These are phyloP conservation scores for Ganaspis brasiliensis DNA, from an alignment of 2,888 invertebrate species.

Conservation along the genomic window DNA sequence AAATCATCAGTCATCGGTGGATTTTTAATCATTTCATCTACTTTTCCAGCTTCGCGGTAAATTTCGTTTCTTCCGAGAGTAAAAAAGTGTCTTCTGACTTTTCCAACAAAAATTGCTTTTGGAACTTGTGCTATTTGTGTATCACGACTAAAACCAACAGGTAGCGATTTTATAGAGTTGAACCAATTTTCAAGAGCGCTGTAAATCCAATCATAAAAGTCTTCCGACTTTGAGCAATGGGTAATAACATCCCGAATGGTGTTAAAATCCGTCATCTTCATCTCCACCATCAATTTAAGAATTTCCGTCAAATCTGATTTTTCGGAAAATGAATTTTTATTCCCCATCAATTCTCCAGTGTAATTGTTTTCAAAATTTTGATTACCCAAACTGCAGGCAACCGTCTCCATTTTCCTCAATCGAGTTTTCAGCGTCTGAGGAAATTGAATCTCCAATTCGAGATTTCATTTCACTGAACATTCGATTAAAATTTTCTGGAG, in stretches of 20 bases:
- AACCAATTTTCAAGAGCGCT: neutral
- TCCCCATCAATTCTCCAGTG: neutral
- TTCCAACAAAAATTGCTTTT: neutral
- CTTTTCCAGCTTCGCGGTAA: neutral
- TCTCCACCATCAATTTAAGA: neutral
- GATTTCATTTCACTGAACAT: neutral
- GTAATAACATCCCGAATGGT: neutral
- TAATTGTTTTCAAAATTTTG: neutral
- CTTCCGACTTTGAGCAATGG: neutral
- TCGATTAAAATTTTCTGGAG: slow-evolving; percentile 30
- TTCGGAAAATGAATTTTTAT: neutral
- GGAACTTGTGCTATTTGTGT: neutral
- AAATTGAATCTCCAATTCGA: slow-evolving; percentile 60
- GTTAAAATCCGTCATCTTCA: no score
- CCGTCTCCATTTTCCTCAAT: neutral
- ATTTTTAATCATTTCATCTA: neutral
- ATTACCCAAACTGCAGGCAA: no score
- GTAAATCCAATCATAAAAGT: neutral
- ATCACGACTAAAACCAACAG: neutral
- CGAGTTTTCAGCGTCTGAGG: slow-evolving; percentile 48
- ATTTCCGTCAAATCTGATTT: neutral
- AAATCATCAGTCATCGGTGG: neutral
- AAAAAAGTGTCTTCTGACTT: neutral
- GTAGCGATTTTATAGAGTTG: neutral
- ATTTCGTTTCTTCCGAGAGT: no score